Conservation (phyloP, 2,797 vertebrate genomes). For the Smutsia temminckii region DNA sequence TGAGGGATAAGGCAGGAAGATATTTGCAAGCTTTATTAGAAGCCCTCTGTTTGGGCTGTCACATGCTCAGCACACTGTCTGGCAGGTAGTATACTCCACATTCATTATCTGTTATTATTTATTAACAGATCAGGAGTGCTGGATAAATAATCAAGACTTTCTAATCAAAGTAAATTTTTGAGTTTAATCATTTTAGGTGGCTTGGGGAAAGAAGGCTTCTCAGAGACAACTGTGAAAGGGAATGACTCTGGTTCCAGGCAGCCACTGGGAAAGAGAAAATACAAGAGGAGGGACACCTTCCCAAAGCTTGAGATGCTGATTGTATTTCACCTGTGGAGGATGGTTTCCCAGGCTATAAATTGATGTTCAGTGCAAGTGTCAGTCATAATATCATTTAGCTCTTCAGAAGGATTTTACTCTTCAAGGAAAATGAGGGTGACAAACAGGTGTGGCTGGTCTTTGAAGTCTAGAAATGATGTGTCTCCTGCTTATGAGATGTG, state of each 20-base stretch:
- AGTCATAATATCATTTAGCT: conserved; percentile 55
- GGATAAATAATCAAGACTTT: background rate
- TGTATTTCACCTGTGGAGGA: background rate
- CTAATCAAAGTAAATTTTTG: background rate
- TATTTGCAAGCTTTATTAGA: no score
- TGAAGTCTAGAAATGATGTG: conserved; percentile 54
- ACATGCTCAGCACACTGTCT: background rate
- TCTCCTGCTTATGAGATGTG: conserved; percentile 22
- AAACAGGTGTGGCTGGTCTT: conserved; percentile 39
- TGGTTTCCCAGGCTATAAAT: conserved; percentile 39
- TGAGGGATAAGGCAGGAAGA: background rate
- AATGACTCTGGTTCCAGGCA: background rate
- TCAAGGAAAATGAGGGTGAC: conserved; percentile 53
- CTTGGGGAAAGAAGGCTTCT: background rate
- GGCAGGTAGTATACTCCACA: no score
- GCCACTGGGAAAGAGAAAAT: background rate
- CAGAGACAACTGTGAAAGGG: background rate
- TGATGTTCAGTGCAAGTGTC: conserved; percentile 50
- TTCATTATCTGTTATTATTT: background rate
- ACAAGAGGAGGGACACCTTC: background rate
- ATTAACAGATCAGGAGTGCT: background rate
- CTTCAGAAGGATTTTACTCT: conserved; percentile 65
- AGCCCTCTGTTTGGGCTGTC: no score
- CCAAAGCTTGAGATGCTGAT: background rate
- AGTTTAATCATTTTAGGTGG: background rate